Evolutionary conservation across 1,140 invertebrate genomes (phyloP), one percentile per base, ranked within the genome.

Genomic region (Myzus persicae): DNA sequence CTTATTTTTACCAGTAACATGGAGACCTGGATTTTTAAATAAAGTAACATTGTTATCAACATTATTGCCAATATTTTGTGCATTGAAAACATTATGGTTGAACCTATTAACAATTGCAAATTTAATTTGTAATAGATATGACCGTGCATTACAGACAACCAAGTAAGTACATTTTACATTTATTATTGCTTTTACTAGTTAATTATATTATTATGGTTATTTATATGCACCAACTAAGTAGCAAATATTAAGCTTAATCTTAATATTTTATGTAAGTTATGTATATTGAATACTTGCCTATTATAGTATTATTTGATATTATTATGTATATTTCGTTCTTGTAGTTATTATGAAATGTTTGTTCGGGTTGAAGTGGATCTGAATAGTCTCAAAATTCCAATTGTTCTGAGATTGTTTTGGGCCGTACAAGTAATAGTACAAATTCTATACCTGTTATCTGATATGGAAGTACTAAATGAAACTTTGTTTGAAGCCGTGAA

Each of bases 341-440:
- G 96, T 91, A 97, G 97, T 94, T 44, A 97, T 94, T 98, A 97
- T 94, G 98, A 98, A 22, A 95, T 99, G 46, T 98, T 98, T 2
- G 97, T 97, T 0, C 95, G 99, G 14, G 96, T 98, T 1, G 98
- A 99, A 95, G 97, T 96, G 0, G 98, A 99, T 95, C 99, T 98
- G 98, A 96, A 97, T 93, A 96, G 98, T 81, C 94, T 99, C 11
- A 98, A 98, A 94, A 97, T 99, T 2, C 98, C 98, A 0, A 97
- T 97, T 94, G 98, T 99, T 1, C 95, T 99, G 48, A 96, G 98
- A 91, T 97, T 97, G 5, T 99, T 99, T 95, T 99, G 98, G 98
- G 96, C 98, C 31, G 95, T 98, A n/a, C 95, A 98, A 51, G 96
- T 97, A 2, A 46, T 94, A 2, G 96, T 97, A 94, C 97, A 97